Conservation (phyloP, 2,888 invertebrate genomes). For the Erebia epiphron region DNA sequence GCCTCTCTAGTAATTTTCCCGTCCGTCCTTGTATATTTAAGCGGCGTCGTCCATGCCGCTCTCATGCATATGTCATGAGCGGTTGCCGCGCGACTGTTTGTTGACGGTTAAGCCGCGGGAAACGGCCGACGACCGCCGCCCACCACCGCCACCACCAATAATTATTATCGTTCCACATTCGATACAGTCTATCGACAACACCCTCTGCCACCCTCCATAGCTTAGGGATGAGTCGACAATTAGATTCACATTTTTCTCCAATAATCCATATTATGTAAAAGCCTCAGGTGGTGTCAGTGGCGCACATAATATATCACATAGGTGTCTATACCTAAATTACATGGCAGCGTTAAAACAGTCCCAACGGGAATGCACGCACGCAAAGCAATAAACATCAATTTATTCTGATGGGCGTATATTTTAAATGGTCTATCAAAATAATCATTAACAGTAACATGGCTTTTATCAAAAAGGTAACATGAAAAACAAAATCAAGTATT, state of each 20-base stretch:
- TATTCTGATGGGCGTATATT: not conserved
- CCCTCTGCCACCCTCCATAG: conserved; percentile 51
- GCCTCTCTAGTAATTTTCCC: conserved; percentile 75
- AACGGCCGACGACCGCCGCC: conserved; percentile 64
- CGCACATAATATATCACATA: conserved; percentile 68
- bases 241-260: conserved; percentile 67
- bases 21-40: conserved; percentile 79
- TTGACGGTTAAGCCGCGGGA: conserved; percentile 78
- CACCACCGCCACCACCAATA: conserved; percentile 58
- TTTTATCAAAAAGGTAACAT: conserved; percentile 9
- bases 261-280: conserved; percentile 46
- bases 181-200: conserved; percentile 68
- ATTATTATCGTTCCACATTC: conserved; percentile 80
- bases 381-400: conserved; percentile 4
- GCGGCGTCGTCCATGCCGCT: conserved; percentile 67
- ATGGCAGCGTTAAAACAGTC: conserved; percentile 71
- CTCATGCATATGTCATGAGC: conserved; percentile 83
- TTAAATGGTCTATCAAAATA: conserved; percentile 43
- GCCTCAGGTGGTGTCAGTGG: conserved; percentile 55
- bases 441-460: conserved; percentile 23
- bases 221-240: conserved; percentile 76
- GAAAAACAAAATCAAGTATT: not conserved
- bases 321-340: conserved; percentile 58
- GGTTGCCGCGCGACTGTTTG: conserved; percentile 81
- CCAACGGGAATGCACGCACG: conserved; percentile 40